phyloP scores from a whole-genome alignment of 2,797 vertebrate species.

The Craterocephalus amniculus region DNA sequence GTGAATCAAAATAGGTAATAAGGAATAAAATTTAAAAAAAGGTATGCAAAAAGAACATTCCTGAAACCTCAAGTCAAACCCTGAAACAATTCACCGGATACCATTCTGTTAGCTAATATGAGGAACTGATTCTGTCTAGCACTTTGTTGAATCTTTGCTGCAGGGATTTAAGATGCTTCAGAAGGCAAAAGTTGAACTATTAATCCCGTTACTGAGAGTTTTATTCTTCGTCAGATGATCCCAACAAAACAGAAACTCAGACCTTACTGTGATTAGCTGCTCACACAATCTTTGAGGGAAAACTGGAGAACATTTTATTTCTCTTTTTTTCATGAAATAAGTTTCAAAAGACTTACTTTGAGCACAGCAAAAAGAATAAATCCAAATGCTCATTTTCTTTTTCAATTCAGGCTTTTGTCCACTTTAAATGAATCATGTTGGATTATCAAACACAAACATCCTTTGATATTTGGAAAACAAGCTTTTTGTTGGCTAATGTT shows the following conservation, averaged over 20 bases:
- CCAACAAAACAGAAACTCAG: background rate
- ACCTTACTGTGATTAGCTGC: conserved; percentile 9
- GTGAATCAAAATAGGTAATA: too few species aligned
- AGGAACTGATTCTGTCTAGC: background rate
- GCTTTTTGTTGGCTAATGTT: conserved; percentile 13
- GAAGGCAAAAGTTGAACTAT: background rate
- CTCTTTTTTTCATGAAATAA: conserved; percentile 12
- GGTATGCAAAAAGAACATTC: background rate
- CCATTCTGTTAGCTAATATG: background rate
- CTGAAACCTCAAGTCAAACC: too few species aligned
- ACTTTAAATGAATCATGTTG: conserved; percentile 13
- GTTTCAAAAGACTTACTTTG: conserved; percentile 15
- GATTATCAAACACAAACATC: conserved; percentile 12
- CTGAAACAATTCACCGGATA: too few species aligned
- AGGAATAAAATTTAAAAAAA: background rate
- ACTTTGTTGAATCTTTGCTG: too few species aligned
- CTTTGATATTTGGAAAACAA: conserved; percentile 7
- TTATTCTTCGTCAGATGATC: background rate
- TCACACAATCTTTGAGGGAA: conserved; percentile 1
- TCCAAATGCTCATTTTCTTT: conserved; percentile 5
- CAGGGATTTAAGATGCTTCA: background rate
- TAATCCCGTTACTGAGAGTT: background rate
- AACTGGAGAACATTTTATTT: conserved; percentile 14
- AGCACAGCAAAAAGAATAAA: background rate
- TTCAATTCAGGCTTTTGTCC: background rate